These are phyloP conservation scores for Triops cancriformis DNA, from an alignment of 1,140 invertebrate genomes.

Conservation along the genomic window DNA sequence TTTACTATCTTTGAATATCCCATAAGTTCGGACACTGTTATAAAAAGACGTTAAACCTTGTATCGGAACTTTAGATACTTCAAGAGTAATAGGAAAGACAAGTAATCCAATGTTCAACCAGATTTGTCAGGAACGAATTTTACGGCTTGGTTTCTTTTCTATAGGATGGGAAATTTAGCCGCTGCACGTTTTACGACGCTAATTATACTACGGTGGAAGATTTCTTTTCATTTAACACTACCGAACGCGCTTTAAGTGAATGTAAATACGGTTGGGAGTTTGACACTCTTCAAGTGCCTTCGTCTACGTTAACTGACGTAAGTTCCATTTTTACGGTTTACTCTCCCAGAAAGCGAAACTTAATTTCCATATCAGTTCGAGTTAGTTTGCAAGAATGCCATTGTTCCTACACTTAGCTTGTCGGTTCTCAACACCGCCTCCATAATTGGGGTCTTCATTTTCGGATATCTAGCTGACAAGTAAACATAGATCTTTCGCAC, in stretches of 20 bases:
- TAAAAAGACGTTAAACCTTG: too few species aligned
- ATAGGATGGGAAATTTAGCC: background rate
- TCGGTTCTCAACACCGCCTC: conserved; percentile 16
- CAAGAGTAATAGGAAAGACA: too few species aligned
- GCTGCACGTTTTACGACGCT: background rate
- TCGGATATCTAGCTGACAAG: conserved; percentile 24
- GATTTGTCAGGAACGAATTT: background rate
- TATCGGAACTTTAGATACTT: too few species aligned
- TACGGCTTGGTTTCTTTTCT: background rate
- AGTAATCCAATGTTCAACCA: background rate
- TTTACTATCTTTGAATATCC: too few species aligned
- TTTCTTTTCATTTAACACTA: background rate
- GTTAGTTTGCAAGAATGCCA: conserved; percentile 14
- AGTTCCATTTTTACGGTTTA: conserved; percentile 34
- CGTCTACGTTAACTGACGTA: conserved; percentile 75
- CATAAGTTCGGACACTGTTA: too few species aligned
- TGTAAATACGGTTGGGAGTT: conserved; percentile 75
- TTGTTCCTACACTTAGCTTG: conserved; percentile 20
- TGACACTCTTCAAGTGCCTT: conserved; percentile 54
- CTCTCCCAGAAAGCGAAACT: too few species aligned
- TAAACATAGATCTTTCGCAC: background rate
- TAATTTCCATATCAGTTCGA: conserved; percentile 7
- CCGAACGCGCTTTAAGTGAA: conserved; percentile 45
- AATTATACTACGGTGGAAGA: background rate
- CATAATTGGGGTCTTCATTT: conserved; percentile 18